Conservation (phyloP, 30 jellyfish, hydroid and myxozoan genomes). For the Sanderia malayensis region DNA sequence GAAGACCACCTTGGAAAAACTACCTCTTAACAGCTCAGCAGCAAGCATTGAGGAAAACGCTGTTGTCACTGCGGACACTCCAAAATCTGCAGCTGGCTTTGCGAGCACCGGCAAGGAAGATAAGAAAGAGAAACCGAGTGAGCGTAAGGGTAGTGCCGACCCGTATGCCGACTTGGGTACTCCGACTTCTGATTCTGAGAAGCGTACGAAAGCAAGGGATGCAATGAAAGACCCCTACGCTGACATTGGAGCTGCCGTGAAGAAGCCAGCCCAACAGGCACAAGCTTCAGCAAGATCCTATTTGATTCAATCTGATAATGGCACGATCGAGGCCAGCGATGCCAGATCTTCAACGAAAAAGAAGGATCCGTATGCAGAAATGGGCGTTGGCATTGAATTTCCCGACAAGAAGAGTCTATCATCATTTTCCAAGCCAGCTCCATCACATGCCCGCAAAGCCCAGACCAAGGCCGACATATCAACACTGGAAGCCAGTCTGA, state of each 20-base stretch:
- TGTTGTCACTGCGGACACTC: conserved; percentile 18
- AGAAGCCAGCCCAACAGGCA: conserved; percentile 26
- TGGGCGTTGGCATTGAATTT: conserved; percentile 51
- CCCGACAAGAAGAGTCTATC: conserved; percentile 43
- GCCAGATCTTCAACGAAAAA: not conserved
- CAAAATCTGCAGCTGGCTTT: conserved; percentile 18
- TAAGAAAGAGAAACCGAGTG: not conserved
- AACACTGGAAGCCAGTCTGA: not conserved
- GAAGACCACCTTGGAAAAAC: conserved; percentile 33
- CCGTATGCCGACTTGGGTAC: conserved; percentile 70
- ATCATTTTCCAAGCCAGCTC: not conserved
- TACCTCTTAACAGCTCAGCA: conserved; percentile 28
- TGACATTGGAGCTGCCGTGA: conserved; percentile 79
- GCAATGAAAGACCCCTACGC: conserved; percentile 80
- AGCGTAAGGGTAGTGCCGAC: conserved; percentile 14
- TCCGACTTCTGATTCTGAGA: conserved; percentile 5
- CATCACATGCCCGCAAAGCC: not conserved
- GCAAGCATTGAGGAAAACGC: not conserved
- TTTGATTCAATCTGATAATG: conserved; percentile 34
- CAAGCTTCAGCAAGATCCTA: conserved; percentile 38
- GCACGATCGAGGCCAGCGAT: conserved; percentile 35
- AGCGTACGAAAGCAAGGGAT: conserved; percentile 24
- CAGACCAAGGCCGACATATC: not conserved
- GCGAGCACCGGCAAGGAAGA: not conserved
- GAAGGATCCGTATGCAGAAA: conserved; percentile 52